Conservation (phyloP, 1,140 invertebrate species). For the Babylonia areolata region DNA sequence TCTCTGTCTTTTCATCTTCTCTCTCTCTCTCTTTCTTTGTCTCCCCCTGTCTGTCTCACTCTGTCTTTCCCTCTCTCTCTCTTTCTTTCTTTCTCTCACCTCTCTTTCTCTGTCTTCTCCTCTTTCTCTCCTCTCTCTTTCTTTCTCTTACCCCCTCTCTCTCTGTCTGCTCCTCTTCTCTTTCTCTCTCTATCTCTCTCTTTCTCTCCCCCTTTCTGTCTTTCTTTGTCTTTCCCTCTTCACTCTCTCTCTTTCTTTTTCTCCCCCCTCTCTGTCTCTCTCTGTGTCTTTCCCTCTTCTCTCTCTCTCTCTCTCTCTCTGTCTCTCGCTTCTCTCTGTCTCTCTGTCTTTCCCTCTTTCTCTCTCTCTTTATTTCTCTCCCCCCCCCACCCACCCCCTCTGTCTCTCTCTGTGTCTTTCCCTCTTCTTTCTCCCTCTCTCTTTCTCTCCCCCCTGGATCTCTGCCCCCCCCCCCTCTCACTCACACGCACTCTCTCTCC, state of each 20-base stretch:
- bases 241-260: background rate
- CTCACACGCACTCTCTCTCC: background rate
- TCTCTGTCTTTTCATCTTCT: too few species aligned
- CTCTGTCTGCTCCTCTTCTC: background rate
- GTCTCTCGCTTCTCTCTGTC: background rate
- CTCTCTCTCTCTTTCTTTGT: too few species aligned
- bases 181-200: conserved; percentile 29
- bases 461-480: too few species aligned
- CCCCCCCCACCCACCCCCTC: background rate
- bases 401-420: conserved; percentile 8
- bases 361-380: background rate
- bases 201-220: background rate
- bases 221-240: background rate
- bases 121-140: too few species aligned
- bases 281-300: background rate
- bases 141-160: too few species aligned
- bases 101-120: too few species aligned
- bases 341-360: conserved; percentile 7
- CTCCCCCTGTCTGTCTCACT: too few species aligned
- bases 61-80: too few species aligned
- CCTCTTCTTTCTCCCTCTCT: conserved; percentile 6
- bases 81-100: too few species aligned
- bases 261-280: background rate
- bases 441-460: background rate
- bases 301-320: background rate